Base-by-base conservation (phyloP, 2,888 invertebrate genomes). In the Polietes domitor region DNA sequence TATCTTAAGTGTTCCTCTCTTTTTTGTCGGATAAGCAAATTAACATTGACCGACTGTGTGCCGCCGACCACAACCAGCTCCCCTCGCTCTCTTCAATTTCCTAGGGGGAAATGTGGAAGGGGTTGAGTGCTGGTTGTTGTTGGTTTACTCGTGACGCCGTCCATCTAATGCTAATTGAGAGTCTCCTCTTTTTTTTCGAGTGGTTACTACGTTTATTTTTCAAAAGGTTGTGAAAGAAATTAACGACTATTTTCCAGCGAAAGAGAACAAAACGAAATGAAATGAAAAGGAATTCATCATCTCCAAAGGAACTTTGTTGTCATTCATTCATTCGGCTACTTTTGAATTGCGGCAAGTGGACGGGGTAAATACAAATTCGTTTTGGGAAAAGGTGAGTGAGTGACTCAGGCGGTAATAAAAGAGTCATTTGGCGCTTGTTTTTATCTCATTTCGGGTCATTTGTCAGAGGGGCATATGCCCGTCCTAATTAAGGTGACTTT, bases 31-130 rank as follows among this genome's bases (percentile, higher is more conserved):
- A 83, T 83, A 84, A 84, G 72, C 81, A 81, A 84, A 84, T 84
- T 84, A 84, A 81, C 84, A 84, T 81, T 84, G 84, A 81, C 80
- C 84, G 72, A 80, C 77, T 84, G 72, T 73, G 75, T 41, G 41
- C 4, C 37, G n/a, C 19, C 9, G 50, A 2, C 4, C 21, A 21
- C 5, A 55, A 55, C 21, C 24, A 21, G 5, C 63, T 17, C 41
- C 65, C 9, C 6, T 41, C 41, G 12, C 17, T 7, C 32, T 41
- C 41, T 41, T 10, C 41, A 7, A 32, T 32, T 7, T 2, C 47
- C 37, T n/a, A 47, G 47, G n/a, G n/a, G 7, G 47, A 47, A 32
- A 41, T 65, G 65, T 6, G n/a, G 5, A 10, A 65, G 5, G 37
- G 19, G 43, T 68, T 17, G 24, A 43, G 58, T 26, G 26, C 15